Conservation (phyloP, 2,888 invertebrate species). For the Creontiades dilutus region DNA sequence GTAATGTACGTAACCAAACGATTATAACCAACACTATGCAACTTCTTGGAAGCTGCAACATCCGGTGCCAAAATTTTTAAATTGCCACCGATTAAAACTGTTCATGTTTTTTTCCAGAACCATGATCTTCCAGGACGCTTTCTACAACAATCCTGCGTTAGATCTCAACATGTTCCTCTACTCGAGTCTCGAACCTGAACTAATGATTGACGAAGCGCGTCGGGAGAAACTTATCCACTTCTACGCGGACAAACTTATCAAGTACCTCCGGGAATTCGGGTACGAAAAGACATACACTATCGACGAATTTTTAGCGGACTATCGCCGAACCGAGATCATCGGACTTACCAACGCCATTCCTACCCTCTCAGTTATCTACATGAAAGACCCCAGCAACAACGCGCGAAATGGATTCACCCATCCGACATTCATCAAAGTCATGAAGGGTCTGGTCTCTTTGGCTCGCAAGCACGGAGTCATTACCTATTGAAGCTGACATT, state of each 20-base stretch:
- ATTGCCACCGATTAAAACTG: too few species aligned
- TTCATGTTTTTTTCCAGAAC: constrained; percentile 1
- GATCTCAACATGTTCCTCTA: constrained; percentile 72
- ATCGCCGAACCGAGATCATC: constrained; percentile 37
- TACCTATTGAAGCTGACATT: background rate
- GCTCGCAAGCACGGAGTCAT: background rate
- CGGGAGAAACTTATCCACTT: constrained; percentile 9
- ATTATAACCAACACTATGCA: too few species aligned
- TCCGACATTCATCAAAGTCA: constrained; percentile 14
- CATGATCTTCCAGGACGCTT: constrained; percentile 52
- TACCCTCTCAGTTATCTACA: constrained; percentile 19
- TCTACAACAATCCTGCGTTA: constrained; percentile 68
- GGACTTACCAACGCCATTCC: constrained; percentile 43
- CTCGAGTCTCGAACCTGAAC: constrained; percentile 64
- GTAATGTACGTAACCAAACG: too few species aligned
- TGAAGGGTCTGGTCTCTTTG: background rate
- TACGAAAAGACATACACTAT: constrained; percentile 5
- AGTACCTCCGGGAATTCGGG: constrained; percentile 37
- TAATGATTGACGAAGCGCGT: constrained; percentile 29
- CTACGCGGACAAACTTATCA: constrained; percentile 22
- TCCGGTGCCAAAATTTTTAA: too few species aligned
- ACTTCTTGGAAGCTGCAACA: too few species aligned
- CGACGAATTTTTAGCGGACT: constrained; percentile 10
- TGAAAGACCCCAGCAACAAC: background rate
- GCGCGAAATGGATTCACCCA: background rate